Evolutionary conservation across 2,888 invertebrate genomes (phyloP), one percentile per base, ranked within the genome.

Genomic region (Octonoba sinensis): DNA sequence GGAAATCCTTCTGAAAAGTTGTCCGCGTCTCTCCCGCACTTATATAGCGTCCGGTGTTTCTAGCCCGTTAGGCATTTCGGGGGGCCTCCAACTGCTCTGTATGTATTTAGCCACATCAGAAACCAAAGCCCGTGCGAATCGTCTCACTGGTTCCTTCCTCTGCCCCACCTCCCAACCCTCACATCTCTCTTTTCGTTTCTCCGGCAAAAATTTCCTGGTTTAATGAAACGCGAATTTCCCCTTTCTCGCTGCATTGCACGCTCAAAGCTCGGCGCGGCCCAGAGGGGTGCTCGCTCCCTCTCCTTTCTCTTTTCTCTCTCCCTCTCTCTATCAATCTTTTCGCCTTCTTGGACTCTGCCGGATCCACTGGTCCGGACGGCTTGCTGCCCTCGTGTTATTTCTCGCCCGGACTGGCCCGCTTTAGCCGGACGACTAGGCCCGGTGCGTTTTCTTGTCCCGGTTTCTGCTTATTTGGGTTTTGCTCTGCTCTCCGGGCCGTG

Each of bases 101-200:
- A 83, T 83, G 83, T 83, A 83, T 83, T 83, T 83, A 83, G 83
- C 78, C 78, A 78, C 77, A 83, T 83, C 83, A 78, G 83, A 83
- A 83, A 83, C 83, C 77, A 83, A 78, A 75, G 78, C 77, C 83
- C 78, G 83, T 83, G 83, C 78, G 66, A 83, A 83, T 64, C 77
- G 67, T 73, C 82, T 77, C 71, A 76, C 67, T 74, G 71, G 54
- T 72, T 71, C 78, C 70, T 77, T 77, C 70, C 22, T 78, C 78
- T 62, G 60, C 49, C 60, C 67, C 57, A 1, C 18, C 47, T 54
- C 51, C 54, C 60, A 16, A 46, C 20, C 60, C 72, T n/a, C 22
- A 24, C 54, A 18, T 16, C 49, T 49, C 69, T 22, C 20, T 49
- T 27, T 71, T 71, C 60, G 71, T 60, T 70, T 64, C 82, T 74